Evolutionary conservation across 2,113 vertebrate genomes (phyloP), one percentile per base, ranked within the genome.

Genomic region (Istiophorus platypterus): DNA sequence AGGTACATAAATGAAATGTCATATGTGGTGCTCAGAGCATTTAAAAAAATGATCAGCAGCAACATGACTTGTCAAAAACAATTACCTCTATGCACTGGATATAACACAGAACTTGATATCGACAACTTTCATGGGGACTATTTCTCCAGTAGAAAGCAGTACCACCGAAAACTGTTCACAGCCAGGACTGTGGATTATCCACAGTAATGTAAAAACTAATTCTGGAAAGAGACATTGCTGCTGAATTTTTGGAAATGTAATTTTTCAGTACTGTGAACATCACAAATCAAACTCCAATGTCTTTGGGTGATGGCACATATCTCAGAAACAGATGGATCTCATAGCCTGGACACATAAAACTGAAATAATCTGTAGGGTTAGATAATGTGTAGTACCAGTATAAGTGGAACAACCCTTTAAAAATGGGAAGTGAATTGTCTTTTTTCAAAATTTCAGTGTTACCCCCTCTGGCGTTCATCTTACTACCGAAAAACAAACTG

Each of bases 401-500:
- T 26, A 65, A 45, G 59, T 31, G 27, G 29, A 52, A 52, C 49
- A 52, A 52, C 49, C 29, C 18, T 64, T 24, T 42, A 5, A 64
- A 5, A 37, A 17, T 39, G 1, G 17, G 26, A 47, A 47, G 7
- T 2, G n/a, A 63, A 37, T 24, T 58, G 47, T 24, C 22, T 65
- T 37, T 65, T 37, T n/a, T 65, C 39, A 22, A 45, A 58, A 34
- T 34, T 67, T 45, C 75, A 42, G 39, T 20, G 27, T 52, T 45
- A 14, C 24, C n/a, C 59, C 17, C 27, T 58, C 49, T 58, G 69
- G 31, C 75, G 69, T 67, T 78, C 52, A 52, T 67, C 61, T 68
- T 27, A n/a, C 42, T 49, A 3, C 27, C 26, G 42, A 82, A 59
- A 85, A 66, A 73, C 17, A 71, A 80, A 71, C 18, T 26, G 29